A percentile compares a stretch with the other conserved stretches of the same genome.
Evolutionary conservation across 2,797 vertebrate species (phyloP).

Genomic region (Rhinatrema bivittatum): DNA sequence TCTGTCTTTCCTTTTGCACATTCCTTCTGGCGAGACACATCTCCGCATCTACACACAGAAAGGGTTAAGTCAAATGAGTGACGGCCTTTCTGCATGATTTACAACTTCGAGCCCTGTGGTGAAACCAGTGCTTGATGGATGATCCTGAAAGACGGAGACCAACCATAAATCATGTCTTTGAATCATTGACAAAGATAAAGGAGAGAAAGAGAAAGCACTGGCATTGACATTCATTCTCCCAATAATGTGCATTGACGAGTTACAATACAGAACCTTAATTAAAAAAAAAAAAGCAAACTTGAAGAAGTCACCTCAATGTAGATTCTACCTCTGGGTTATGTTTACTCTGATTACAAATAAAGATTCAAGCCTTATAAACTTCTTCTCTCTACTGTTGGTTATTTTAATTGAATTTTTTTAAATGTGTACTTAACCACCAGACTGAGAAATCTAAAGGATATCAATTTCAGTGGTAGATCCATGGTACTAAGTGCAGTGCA

Average conservation of each 20-base stretch:
- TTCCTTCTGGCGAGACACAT: too few species aligned
- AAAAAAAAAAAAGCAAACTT: conserved; percentile 89
- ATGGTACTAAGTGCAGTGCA: too few species aligned
- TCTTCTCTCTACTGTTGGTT: conserved; percentile 9
- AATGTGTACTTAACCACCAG: background rate
- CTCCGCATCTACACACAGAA: conserved; percentile 69
- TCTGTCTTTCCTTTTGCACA: too few species aligned
- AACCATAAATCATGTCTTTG: conserved; percentile 99
- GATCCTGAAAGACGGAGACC: conserved; percentile 98
- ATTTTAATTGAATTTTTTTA: background rate
- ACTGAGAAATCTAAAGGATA: too few species aligned
- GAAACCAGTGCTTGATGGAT: conserved; percentile 97
- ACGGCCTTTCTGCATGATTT: conserved; percentile 99
- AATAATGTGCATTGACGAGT: conserved; percentile 99
- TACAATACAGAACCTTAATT: conserved; percentile 99
- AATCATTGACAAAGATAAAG: conserved; percentile 99
- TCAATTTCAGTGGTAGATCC: too few species aligned
- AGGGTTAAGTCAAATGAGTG: conserved; percentile 98
- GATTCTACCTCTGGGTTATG: conserved; percentile 15
- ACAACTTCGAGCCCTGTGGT: conserved; percentile 95
- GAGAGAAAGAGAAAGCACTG: conserved; percentile 94
- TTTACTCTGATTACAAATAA: conserved; percentile 31
- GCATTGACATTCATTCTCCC: conserved; percentile 99
- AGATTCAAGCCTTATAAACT: conserved; percentile 26
- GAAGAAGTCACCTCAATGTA: conserved; percentile 41